These are phyloP conservation scores for Sipha flava DNA, from an alignment of 1,140 invertebrate species.

Conservation along the genomic window DNA sequence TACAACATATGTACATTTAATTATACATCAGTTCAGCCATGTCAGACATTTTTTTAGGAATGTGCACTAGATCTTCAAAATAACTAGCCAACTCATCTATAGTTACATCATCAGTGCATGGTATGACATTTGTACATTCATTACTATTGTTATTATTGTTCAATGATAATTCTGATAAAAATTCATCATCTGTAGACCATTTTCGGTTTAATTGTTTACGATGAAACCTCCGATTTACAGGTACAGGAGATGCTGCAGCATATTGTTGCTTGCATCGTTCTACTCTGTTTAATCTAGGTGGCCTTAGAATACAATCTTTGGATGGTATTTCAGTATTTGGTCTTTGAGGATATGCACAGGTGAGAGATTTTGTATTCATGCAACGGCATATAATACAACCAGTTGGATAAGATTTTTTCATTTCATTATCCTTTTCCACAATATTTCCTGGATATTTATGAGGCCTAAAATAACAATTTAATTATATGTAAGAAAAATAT, in stretches of 20 bases:
- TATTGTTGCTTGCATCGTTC: slow-evolving; percentile 12
- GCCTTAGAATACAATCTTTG: slow-evolving; percentile 20
- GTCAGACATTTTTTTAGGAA: slow-evolving; percentile 90
- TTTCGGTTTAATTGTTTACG: slow-evolving; percentile 18
- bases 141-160: slow-evolving; percentile 22
- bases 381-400: slow-evolving; percentile 27
- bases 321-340: background rate
- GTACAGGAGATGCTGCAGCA: slow-evolving; percentile 18
- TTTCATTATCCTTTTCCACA: slow-evolving; percentile 11
- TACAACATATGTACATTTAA: slow-evolving; percentile 46
- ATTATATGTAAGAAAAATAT: background rate
- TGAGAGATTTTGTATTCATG: slow-evolving; percentile 7
- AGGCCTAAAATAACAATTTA: background rate
- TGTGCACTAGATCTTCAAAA: slow-evolving; percentile 85
- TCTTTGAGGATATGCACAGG: slow-evolving; percentile 8
- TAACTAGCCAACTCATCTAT: slow-evolving; percentile 87
- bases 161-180: slow-evolving; percentile 6
- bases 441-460: slow-evolving; percentile 7
- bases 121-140: slow-evolving; percentile 42
- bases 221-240: background rate
- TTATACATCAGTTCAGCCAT: slow-evolving; percentile 98
- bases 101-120: slow-evolving; percentile 57
- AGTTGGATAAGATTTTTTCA: background rate
- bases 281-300: slow-evolving; percentile 13
- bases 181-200: background rate